Conservation (phyloP, 1,140 invertebrate genomes). For the Aphidius ervi region DNA sequence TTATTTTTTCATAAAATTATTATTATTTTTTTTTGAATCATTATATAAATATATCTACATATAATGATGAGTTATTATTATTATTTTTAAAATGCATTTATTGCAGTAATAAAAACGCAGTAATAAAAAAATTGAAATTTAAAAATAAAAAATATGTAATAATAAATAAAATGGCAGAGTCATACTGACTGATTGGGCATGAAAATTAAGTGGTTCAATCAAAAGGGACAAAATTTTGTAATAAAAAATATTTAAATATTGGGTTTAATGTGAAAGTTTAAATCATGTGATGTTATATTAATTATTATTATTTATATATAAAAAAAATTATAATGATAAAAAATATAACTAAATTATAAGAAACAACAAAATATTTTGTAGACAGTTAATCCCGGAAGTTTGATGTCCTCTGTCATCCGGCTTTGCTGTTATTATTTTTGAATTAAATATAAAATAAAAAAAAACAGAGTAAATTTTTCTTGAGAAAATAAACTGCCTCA, state of each 20-base stretch:
- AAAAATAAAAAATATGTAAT: background rate
- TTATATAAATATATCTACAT: too few relatives aligned
- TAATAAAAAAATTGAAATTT: background rate
- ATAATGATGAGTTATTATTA: too few relatives aligned
- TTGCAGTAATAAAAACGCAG: too few relatives aligned
- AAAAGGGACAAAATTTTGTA: background rate
- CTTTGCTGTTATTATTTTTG: background rate
- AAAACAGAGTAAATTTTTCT: background rate
- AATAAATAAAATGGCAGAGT: conserved; percentile 20
- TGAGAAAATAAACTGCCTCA: too few relatives aligned
- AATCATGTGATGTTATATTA: background rate
- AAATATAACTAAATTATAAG: too few relatives aligned
- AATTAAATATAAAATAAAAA: background rate
- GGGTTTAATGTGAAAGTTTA: background rate
- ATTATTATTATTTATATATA: too few relatives aligned
- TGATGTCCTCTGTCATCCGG: background rate
- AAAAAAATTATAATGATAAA: too few relatives aligned
- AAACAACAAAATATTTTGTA: too few relatives aligned
- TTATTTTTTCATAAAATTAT: too few relatives aligned
- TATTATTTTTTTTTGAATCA: too few relatives aligned
- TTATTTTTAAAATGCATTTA: too few relatives aligned
- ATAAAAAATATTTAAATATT: conserved; percentile 3
- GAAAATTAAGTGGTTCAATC: conserved; percentile 16
- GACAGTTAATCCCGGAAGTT: conserved; percentile 13
- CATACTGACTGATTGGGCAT: conserved; percentile 18